These are phyloP conservation scores for Eristalinus aeneus DNA, from an alignment of 2,888 invertebrate genomes.

Conservation along the genomic window DNA sequence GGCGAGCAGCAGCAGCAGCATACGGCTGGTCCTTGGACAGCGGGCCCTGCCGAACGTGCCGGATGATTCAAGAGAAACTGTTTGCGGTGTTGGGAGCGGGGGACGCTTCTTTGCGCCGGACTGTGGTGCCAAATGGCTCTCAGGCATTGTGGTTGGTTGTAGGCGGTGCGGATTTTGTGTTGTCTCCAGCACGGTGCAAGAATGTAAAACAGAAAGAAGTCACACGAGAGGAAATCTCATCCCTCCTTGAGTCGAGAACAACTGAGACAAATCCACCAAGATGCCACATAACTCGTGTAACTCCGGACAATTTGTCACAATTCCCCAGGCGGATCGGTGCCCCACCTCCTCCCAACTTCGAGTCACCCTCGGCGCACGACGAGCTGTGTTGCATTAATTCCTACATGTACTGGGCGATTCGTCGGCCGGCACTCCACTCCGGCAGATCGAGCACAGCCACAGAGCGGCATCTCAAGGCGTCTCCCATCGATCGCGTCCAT, in stretches of 20 bases:
- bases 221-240: no score
- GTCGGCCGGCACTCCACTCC: slow-evolving; percentile 26
- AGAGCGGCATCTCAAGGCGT: slow-evolving; percentile 49
- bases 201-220: no score
- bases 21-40: not conserved
- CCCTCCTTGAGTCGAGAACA: not conserved
- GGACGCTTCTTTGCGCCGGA: no score
- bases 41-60: not conserved
- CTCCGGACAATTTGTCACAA: slow-evolving; percentile 49
- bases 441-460: slow-evolving; percentile 23
- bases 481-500: slow-evolving; percentile 59
- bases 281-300: not conserved
- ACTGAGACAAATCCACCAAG: not conserved
- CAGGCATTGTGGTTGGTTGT: no score
- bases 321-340: not conserved
- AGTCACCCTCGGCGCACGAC: slow-evolving; percentile 16
- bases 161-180: no score
- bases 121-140: no score
- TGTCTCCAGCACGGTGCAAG: no score
- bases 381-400: slow-evolving; percentile 34
- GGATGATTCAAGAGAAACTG: slow-evolving; percentile 15
- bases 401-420: slow-evolving; percentile 58
- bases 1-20: not conserved
- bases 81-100: slow-evolving; percentile 7
- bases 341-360: not conserved